Percentiles rank a stretch among this genome's conserved stretches.
These are phyloP conservation scores for Percina caprodes DNA, from an alignment of 2,113 vertebrate species.

Conservation along the genomic window DNA sequence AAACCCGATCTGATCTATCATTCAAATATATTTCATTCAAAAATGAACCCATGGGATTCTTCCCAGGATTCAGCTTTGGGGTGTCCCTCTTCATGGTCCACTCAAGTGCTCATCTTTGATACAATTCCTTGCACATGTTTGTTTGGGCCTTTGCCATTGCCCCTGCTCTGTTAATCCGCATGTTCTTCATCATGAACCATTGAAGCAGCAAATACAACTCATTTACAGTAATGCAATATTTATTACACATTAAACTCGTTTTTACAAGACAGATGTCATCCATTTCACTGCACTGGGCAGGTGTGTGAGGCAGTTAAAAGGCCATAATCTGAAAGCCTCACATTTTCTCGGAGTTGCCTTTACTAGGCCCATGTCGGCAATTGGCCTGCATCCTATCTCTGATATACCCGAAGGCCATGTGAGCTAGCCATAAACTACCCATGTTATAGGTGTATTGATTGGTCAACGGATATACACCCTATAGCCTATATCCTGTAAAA, in stretches of 20 bases:
- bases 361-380: slow-evolving; percentile 68
- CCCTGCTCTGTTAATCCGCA: slow-evolving; percentile 44
- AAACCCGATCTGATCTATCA: neutral
- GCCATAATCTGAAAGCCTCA: slow-evolving; percentile 64
- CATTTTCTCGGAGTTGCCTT: slow-evolving; percentile 62
- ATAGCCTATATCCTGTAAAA: slow-evolving; percentile 74
- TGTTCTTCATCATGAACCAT: slow-evolving; percentile 69
- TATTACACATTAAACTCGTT: slow-evolving; percentile 68
- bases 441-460: slow-evolving; percentile 76
- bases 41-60: slow-evolving; percentile 42
- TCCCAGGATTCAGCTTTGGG: slow-evolving; percentile 16
- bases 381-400: slow-evolving; percentile 56
- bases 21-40: too few relatives aligned
- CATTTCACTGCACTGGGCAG: slow-evolving; percentile 47
- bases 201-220: slow-evolving; percentile 70
- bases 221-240: slow-evolving; percentile 75
- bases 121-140: slow-evolving; percentile 42
- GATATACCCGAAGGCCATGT: slow-evolving; percentile 53
- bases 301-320: slow-evolving; percentile 49
- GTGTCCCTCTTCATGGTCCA: slow-evolving; percentile 20
- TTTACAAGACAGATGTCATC: slow-evolving; percentile 75
- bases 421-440: slow-evolving; percentile 60
- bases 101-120: slow-evolving; percentile 37
- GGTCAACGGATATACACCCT: slow-evolving; percentile 54
- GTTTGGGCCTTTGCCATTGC: slow-evolving; percentile 26